Conservation (phyloP, 2,888 invertebrate species). For the Leptopilina drosophilae region DNA sequence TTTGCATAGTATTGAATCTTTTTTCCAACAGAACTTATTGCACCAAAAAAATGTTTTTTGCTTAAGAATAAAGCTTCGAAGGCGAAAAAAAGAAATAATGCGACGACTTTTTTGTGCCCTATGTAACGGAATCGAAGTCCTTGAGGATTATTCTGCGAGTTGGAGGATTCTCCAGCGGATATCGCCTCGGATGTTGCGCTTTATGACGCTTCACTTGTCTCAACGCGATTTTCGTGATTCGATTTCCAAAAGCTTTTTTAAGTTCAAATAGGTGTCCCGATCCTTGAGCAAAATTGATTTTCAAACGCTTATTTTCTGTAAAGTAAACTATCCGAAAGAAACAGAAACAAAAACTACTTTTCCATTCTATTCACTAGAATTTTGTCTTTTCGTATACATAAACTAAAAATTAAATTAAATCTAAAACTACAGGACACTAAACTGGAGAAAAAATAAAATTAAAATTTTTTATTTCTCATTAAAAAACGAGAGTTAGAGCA, state of each 20-base stretch:
- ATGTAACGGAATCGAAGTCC: conserved; percentile 61
- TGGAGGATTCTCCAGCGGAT: conserved; percentile 59
- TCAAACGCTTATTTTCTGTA: conserved; percentile 36
- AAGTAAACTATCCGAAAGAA: neutral
- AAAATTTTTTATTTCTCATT: too few relatives aligned
- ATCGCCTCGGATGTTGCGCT: conserved; percentile 58
- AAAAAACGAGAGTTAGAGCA: too few relatives aligned
- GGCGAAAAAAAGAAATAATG: conserved; percentile 48
- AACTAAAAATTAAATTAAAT: too few relatives aligned
- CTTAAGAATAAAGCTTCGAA: conserved; percentile 52
- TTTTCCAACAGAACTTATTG: too few relatives aligned
- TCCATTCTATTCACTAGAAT: too few relatives aligned
- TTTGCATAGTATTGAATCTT: neutral
- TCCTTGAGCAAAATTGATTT: conserved; percentile 52
- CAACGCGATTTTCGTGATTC: conserved; percentile 72
- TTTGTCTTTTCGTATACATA: too few relatives aligned
- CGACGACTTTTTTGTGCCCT: conserved; percentile 10
- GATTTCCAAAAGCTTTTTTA: conserved; percentile 66
- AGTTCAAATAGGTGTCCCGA: conserved; percentile 4
- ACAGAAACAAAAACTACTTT: neutral
- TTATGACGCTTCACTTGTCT: conserved; percentile 66
- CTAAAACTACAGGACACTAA: too few relatives aligned
- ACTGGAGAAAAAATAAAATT: too few relatives aligned
- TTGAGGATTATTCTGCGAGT: conserved; percentile 67
- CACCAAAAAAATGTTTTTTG: conserved; percentile 46